Base-by-base conservation (phyloP, 2,888 invertebrate species). In the Orgyia antiqua region DNA sequence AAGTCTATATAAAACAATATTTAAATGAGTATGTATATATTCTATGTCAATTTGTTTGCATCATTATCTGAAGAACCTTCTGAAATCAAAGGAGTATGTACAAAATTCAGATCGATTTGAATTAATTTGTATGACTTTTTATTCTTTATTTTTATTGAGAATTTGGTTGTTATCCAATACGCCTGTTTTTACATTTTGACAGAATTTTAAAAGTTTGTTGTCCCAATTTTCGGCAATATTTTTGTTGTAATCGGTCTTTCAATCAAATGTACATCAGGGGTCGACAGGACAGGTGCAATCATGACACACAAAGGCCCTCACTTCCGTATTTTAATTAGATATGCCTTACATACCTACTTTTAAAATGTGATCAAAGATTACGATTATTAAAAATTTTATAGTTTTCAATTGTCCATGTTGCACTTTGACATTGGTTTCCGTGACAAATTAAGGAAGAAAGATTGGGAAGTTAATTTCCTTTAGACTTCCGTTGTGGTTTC, bases 211-310 rank as follows among this genome's bases (percentile, higher is more conserved):
- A 42, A 41, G 39, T 43, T 44, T 42, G 36, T 26, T 42, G 49
- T 54, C 55, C 60, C 62, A 10, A 19, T 33, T 39, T 51, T 47
- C 34, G 29, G 32, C 27, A 54, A 54, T 58, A 42, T 26, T 25
- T 4, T n/a, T 8, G 3, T n/a, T n/a, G 51, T 62, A 74, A 79
- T 77, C 76, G 50, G 33, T 48, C 24, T 24, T 24, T 13, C 24
- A 70, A 79, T 77, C 78, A 63, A 42, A 47, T 33, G 32, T 41
- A 40, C 42, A 31, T 36, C 34, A 38, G 30, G 35, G 43, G 42
- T 30, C 42, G 51, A 42, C 31, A 32, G 29, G 44, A 50, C 53
- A 54, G 53, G 53, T 54, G 53, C 43, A 54, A 45, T 45, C 43
- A 50, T 41, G 37, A 45, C 29, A 43, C 41, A 39, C 43, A 47